Base-by-base conservation (phyloP, 2,797 vertebrate genomes). In the Podarcis siculus region DNA sequence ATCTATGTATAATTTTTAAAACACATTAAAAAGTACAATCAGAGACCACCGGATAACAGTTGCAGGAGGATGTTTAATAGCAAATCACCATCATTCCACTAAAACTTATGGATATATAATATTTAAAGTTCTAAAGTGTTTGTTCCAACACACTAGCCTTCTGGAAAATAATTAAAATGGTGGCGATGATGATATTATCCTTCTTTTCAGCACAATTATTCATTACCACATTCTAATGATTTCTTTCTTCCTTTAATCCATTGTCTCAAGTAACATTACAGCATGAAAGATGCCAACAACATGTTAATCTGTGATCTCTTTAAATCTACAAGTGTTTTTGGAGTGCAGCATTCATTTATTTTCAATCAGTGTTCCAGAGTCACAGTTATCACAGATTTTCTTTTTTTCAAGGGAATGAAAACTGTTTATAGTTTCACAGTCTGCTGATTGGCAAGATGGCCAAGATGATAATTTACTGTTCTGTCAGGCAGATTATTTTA, bases 251-350 rank as follows among this genome's bases (percentile, higher is more conserved):
- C 83, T 91, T 93, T 89, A 92, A 84, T 83, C 73, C 5, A 61
- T 32, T 77, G 21, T 78, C 19, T 61, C 89, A 85, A 83, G 61
- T 78, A 66, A 5, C 78, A 89, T 69, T 49, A 85, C 55, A 90
- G 77, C 32, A 85, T 75, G 55, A 87, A 84, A 83, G 83, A 35
- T 78, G 85, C 3, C 25, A 8, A 64, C 25, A 35, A 90, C 5
- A 58, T 8, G 64, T 89, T 85, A 27, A 83, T 30, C n/a, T 93
- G 66, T 81, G 81, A 87, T 83, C 39, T 81, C 21, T 78, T 75
- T 76, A 88, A 89, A 1, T 82, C 21, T 86, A 64, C 55, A 77
- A 83, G 55, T 76, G 91, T 87, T 87, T 93, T 92, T 76, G 91
- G 87, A 93, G 87, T 86, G 85, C 49, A 72, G 67, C 0, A 0